Evolutionary conservation across 2,113 vertebrate genomes (phyloP).

Genomic region (Tylochromis polylepis): DNA sequence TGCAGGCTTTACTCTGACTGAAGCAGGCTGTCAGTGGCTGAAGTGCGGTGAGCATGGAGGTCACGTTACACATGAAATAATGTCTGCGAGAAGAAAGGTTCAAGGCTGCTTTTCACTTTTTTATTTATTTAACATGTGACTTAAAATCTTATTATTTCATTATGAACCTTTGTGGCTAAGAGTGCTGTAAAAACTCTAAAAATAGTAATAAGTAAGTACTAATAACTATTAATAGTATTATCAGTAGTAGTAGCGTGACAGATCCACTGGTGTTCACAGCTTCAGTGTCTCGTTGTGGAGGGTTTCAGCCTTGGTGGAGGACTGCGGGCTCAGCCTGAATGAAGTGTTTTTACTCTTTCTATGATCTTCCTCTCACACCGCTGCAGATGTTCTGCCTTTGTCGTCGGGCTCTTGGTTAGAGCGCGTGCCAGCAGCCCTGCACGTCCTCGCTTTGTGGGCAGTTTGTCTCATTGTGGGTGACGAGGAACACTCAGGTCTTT

Average conservation of each 20-base stretch:
- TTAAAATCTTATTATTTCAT: neutral
- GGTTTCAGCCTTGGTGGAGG: neutral
- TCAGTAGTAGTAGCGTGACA: neutral
- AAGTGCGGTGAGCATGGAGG: neutral
- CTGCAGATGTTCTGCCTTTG: neutral
- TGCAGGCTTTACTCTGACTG: rapidly evolving
- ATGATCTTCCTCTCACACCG: neutral
- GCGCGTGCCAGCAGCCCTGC: neutral
- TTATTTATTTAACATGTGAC: neutral
- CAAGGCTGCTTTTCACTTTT: neutral
- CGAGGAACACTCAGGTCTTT: neutral
- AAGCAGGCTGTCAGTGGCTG: neutral
- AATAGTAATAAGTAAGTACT: neutral
- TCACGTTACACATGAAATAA: neutral
- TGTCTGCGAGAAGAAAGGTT: rapidly evolving
- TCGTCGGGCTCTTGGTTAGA: rapidly evolving
- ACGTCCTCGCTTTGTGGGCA: neutral
- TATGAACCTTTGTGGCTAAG: neutral
- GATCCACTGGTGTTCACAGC: neutral
- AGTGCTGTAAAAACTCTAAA: neutral
- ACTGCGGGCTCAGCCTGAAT: neutral
- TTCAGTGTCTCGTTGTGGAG: neutral
- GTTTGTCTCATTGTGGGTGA: neutral
- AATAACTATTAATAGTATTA: neutral
- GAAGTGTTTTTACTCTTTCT: neutral